A percentile compares a stretch with the other conserved stretches of the same genome.
These are phyloP conservation scores for Drosophila takahashii DNA, from an alignment of 1,140 invertebrate species.

Conservation along the genomic window DNA sequence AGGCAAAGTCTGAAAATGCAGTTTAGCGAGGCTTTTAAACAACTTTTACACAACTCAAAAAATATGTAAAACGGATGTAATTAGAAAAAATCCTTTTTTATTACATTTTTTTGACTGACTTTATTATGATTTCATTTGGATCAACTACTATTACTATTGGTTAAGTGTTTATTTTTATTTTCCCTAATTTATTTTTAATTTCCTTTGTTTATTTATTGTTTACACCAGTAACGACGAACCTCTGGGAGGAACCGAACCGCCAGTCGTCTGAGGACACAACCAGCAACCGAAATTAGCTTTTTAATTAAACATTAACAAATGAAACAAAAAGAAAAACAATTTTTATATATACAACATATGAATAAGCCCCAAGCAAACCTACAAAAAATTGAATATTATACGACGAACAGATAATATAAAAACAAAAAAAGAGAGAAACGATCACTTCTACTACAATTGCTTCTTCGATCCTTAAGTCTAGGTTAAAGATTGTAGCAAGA, in stretches of 20 bases:
- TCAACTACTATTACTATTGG: too few species aligned
- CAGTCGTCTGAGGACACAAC: constrained; percentile 70
- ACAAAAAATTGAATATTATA: constrained; percentile 25
- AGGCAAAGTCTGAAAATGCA: constrained; percentile 64
- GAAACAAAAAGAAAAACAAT: constrained; percentile 47
- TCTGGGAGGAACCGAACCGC: constrained; percentile 73
- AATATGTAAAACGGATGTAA: background rate
- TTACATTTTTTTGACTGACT: background rate
- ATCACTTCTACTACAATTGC: constrained; percentile 33
- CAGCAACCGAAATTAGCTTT: constrained; percentile 68
- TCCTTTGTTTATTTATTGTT: constrained; percentile 23
- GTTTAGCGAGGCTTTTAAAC: constrained; percentile 30
- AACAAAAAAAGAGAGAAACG: constrained; percentile 23
- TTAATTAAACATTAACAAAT: constrained; percentile 54
- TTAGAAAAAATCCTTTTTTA: background rate
- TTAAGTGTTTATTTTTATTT: background rate
- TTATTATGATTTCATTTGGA: background rate
- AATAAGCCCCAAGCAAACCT: constrained; percentile 30
- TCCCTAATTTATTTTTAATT: constrained; percentile 17
- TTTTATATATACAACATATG: constrained; percentile 57
- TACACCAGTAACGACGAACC: constrained; percentile 56
- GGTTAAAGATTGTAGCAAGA: constrained; percentile 46
- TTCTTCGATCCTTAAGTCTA: constrained; percentile 54
- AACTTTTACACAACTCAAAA: constrained; percentile 16
- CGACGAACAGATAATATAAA: constrained; percentile 16